These are phyloP conservation scores for Cheilinus undulatus DNA, from an alignment of 2,113 vertebrate genomes.

Conservation along the genomic window DNA sequence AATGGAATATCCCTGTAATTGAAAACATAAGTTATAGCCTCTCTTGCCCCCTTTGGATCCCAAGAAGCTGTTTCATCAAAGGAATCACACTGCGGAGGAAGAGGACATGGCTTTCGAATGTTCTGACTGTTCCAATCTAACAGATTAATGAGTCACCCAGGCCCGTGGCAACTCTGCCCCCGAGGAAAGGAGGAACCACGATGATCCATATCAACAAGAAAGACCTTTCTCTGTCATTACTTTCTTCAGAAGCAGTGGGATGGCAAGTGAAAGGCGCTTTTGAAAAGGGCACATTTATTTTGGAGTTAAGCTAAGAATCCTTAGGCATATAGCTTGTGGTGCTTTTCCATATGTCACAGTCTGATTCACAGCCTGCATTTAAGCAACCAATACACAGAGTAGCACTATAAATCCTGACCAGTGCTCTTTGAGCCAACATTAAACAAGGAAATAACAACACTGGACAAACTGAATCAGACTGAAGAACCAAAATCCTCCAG, in stretches of 20 bases:
- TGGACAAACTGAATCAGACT: background rate
- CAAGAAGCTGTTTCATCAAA: constrained; percentile 68
- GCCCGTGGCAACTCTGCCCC: constrained; percentile 62
- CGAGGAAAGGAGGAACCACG: constrained; percentile 67
- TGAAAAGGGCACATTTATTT: constrained; percentile 60
- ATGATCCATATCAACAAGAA: constrained; percentile 73
- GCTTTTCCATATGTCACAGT: constrained; percentile 41
- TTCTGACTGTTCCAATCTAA: constrained; percentile 80
- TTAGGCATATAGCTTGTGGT: constrained; percentile 31
- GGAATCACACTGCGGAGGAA: constrained; percentile 64
- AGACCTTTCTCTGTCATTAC: constrained; percentile 46
- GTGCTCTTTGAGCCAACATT: constrained; percentile 19
- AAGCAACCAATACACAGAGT: constrained; percentile 18
- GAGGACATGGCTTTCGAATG: constrained; percentile 64
- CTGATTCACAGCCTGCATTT: constrained; percentile 50
- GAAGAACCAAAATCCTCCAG: background rate
- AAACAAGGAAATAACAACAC: constrained; percentile 10
- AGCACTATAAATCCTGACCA: constrained; percentile 42
- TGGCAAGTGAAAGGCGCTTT: constrained; percentile 46
- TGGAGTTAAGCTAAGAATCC: constrained; percentile 43
- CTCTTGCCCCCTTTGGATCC: constrained; percentile 47
- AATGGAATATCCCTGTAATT: constrained; percentile 75
- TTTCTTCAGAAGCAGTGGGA: constrained; percentile 53
- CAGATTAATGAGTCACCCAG: constrained; percentile 81
- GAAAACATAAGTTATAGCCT: constrained; percentile 73